Evolutionary conservation across 2,888 invertebrate species (phyloP).

Genomic region (Laspeyria flexula): DNA sequence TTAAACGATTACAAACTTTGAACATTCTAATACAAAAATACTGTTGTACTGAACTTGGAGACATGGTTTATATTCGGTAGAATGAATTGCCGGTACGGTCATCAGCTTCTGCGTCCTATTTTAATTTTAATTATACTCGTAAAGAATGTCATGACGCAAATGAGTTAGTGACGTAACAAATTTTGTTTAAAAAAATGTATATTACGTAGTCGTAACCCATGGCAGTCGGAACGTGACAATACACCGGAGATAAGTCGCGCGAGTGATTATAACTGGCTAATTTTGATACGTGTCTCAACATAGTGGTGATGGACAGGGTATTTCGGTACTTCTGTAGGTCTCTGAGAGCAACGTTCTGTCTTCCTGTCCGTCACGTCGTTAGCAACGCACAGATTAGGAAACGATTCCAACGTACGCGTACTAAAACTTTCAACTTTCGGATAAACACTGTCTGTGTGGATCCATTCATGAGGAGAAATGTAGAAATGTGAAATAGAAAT

Average conservation of each 20-base stretch:
- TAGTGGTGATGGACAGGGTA: slow-evolving; percentile 31
- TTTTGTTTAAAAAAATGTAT: neutral
- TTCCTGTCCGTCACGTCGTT: slow-evolving; percentile 48
- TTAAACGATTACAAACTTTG: too few species aligned
- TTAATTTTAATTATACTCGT: too few species aligned
- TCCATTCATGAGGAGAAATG: too few species aligned
- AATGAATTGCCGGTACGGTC: too few species aligned
- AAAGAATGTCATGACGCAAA: too few species aligned
- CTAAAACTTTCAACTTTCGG: slow-evolving; percentile 23
- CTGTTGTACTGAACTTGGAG: too few species aligned
- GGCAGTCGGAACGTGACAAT: neutral
- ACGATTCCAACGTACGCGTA: slow-evolving; percentile 10
- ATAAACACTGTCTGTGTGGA: neutral
- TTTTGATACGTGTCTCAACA: neutral
- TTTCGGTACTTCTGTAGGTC: slow-evolving; percentile 21
- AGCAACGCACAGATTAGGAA: slow-evolving; percentile 42
- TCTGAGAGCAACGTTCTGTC: slow-evolving; percentile 34
- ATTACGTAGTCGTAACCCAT: neutral
- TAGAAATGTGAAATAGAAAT: too few species aligned
- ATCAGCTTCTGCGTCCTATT: too few species aligned
- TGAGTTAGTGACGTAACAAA: too few species aligned
- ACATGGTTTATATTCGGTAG: too few species aligned
- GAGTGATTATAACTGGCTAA: neutral
- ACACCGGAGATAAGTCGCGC: neutral
- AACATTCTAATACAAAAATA: too few species aligned